Conservation (phyloP, 1,140 invertebrate species). For the Sminthurides bifidus region DNA sequence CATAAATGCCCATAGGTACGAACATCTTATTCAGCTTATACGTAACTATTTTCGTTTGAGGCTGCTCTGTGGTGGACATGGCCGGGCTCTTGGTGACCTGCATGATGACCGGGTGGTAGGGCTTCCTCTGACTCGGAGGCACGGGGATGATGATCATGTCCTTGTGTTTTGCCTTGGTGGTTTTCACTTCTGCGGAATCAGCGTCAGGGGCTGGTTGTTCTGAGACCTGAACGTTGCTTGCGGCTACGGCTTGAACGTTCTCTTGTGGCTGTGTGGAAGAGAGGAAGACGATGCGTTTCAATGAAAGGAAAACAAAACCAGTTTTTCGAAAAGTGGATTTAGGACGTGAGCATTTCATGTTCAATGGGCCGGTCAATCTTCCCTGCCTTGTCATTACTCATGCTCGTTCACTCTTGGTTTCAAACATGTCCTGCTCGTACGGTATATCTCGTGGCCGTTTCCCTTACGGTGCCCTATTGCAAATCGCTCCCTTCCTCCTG, state of each 20-base stretch:
- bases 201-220: not conserved
- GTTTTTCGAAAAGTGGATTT: not conserved
- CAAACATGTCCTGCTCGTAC: too few species aligned
- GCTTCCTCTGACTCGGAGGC: slow-evolving; percentile 23
- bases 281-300: too few species aligned
- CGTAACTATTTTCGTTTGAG: slow-evolving; percentile 17
- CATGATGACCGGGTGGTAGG: slow-evolving; percentile 30
- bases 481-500: too few species aligned
- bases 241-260: not conserved
- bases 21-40: slow-evolving; percentile 32
- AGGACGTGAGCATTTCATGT: too few species aligned
- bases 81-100: slow-evolving; percentile 21
- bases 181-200: not conserved
- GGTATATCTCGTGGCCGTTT: too few species aligned
- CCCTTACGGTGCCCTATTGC: too few species aligned
- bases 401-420: too few species aligned
- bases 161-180: slow-evolving; percentile 3
- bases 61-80: slow-evolving; percentile 3
- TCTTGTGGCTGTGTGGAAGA: not conserved
- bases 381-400: too few species aligned
- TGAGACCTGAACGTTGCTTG: not conserved
- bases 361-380: too few species aligned
- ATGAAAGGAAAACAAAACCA: not conserved
- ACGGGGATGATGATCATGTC: slow-evolving; percentile 29
- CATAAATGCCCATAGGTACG: slow-evolving; percentile 31